Conservation (phyloP, 2,888 invertebrate genomes). For the Caenorhabditis becei region DNA sequence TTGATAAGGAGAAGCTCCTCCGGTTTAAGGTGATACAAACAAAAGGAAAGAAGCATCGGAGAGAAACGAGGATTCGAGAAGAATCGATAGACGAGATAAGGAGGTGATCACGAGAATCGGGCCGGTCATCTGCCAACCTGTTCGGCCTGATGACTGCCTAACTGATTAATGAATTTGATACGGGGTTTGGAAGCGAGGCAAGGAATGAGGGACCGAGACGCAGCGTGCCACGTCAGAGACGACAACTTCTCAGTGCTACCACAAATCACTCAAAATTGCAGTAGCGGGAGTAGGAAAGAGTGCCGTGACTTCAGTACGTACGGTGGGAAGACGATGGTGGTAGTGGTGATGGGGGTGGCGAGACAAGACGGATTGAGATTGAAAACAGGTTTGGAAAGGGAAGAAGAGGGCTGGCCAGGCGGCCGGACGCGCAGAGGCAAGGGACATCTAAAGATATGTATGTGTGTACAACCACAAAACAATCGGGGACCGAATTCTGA, state of each 20-base stretch:
- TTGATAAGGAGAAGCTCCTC: background rate
- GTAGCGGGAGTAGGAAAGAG: background rate
- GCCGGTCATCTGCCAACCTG: conserved; percentile 23
- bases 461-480: conserved; percentile 44
- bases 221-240: conserved; percentile 12
- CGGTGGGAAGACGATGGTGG: conserved; percentile 10
- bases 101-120: conserved; percentile 22
- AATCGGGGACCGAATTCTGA: conserved; percentile 30
- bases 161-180: conserved; percentile 20
- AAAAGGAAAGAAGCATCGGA: conserved; percentile 4
- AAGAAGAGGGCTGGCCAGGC: conserved; percentile 10
- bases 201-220: background rate
- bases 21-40: conserved; percentile 2
- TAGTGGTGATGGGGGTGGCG: conserved; percentile 7
- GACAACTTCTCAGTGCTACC: background rate
- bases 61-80: conserved; percentile 10
- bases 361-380: conserved; percentile 49
- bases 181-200: background rate
- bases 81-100: conserved; percentile 18
- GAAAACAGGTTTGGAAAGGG: conserved; percentile 47
- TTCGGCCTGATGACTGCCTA: conserved; percentile 23
- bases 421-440: conserved; percentile 10
- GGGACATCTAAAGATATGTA: conserved; percentile 13
- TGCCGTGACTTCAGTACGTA: conserved; percentile 6
- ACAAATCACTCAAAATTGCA: conserved; percentile 12